Evolutionary conservation across 2,113 vertebrate genomes (phyloP), one percentile per base, ranked within the genome.

Genomic region (Poicephalus meyeri): DNA sequence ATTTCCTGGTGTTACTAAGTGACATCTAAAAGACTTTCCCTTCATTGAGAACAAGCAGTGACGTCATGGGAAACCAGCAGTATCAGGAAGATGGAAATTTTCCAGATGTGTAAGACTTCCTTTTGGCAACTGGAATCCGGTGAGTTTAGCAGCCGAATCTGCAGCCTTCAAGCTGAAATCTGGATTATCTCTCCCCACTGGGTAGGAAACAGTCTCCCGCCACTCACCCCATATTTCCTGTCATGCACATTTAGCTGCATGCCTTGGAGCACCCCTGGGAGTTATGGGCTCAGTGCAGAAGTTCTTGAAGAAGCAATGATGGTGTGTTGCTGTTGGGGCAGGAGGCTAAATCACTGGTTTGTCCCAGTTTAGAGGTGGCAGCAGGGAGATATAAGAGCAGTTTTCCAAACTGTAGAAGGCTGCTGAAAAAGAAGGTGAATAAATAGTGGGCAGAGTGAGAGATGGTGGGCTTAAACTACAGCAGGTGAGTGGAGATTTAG

Each of bases 241-340:
- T 50, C 0, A 4, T 3, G 19, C 3, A 4, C 1, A 3, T 11
- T 53, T 6, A 60, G 50, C 76, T 24, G 19, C 1, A 12, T 2
- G 14, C 26, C 26, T 47, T 21, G 5, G 21, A 60, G 44, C 10
- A 61, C 49, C 56, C n/a, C 33, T 33, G 44, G 26, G 13, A 79
- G 42, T 28, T 21, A 7, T 0, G 25, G 53, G 42, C 55, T 78
- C 16, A 3, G 42, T 2, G 42, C 78, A 86, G 77, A 39, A 72
- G 61, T 7, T 83, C 13, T 0, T 35, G 10, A 52, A 18, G 8
- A 21, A 25, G 4, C 13, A 2, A 11, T 21, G 68, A 13, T 7
- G 29, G 7, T 39, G 37, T 18, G 17, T 1, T 69, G 20, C 17
- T 74, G 19, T 7, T 4, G 35, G 11, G 2, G 6, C 10, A 33